Evolutionary conservation across 2,888 invertebrate genomes (phyloP).

Genomic region (Acleris emargana): DNA sequence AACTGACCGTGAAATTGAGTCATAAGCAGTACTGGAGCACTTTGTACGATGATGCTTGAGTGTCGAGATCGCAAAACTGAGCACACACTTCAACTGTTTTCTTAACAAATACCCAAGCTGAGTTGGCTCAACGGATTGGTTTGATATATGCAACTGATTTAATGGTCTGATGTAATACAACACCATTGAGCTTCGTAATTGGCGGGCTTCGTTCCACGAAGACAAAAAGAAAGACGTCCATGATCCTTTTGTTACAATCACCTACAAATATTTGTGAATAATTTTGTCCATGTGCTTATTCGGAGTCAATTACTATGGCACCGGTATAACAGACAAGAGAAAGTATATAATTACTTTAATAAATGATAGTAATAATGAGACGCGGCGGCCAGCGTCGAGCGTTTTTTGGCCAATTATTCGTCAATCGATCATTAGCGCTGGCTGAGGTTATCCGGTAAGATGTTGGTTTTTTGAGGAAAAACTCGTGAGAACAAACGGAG

Average conservation of each 20-base stretch:
- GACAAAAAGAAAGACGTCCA: conserved; percentile 66
- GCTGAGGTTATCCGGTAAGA: conserved; percentile 38
- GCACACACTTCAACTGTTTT: conserved; percentile 20
- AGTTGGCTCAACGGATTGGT: background rate
- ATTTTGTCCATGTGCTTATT: conserved; percentile 61
- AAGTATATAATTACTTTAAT: conserved; percentile 62
- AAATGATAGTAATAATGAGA: conserved; percentile 48
- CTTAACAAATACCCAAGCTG: conserved; percentile 14
- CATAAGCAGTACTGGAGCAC: conserved; percentile 22
- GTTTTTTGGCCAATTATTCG: conserved; percentile 40
- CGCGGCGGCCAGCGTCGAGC: conserved; percentile 39
- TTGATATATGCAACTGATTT: conserved; percentile 1
- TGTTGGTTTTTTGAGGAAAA: conserved; percentile 49
- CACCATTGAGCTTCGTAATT: conserved; percentile 66
- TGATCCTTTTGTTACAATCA: conserved; percentile 64
- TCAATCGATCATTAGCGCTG: conserved; percentile 39
- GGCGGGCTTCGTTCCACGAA: conserved; percentile 63
- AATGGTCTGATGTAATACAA: conserved; percentile 52
- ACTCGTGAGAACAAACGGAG: conserved; percentile 58
- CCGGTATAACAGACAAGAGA: conserved; percentile 66
- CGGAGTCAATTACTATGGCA: conserved; percentile 67
- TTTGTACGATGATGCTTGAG: conserved; percentile 21
- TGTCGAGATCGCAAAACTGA: conserved; percentile 17
- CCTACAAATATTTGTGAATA: conserved; percentile 64
- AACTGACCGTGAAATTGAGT: conserved; percentile 27